phyloP scores from a whole-genome alignment of 2,113 vertebrate genomes.

The Apteryx owenii region DNA sequence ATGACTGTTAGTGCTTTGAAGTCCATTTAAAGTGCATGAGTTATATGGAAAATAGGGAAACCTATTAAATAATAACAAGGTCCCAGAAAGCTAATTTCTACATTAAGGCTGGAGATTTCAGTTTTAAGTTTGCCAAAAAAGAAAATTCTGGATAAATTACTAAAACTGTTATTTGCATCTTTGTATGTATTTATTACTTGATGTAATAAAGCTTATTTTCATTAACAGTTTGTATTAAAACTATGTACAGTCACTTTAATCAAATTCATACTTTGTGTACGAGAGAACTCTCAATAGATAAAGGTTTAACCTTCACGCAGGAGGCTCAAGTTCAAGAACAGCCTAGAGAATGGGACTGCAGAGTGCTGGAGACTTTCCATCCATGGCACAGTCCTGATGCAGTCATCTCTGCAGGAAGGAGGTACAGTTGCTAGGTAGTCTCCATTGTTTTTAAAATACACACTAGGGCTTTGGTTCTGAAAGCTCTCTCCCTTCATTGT shows the following conservation, averaged over 20 bases:
- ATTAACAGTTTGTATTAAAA: constrained; percentile 81
- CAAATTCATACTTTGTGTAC: background rate
- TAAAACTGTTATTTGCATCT: constrained; percentile 93
- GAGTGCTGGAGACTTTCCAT: background rate
- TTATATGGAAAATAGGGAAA: constrained; percentile 82
- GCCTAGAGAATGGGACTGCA: background rate
- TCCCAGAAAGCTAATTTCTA: constrained; percentile 62
- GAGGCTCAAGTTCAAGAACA: background rate
- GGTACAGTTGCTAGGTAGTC: background rate
- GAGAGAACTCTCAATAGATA: background rate
- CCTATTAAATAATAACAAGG: constrained; percentile 58
- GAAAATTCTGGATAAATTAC: constrained; percentile 77
- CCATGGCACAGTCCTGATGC: background rate
- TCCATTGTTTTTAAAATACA: background rate
- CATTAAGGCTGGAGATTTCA: constrained; percentile 72
- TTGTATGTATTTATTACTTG: constrained; percentile 99
- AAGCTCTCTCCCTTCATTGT: background rate
- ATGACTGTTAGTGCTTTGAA: constrained; percentile 81
- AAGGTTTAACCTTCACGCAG: background rate
- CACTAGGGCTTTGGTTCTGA: background rate
- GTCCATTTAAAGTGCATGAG: constrained; percentile 86
- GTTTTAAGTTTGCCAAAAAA: constrained; percentile 73
- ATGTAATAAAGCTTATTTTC: constrained; percentile 99
- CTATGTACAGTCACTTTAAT: constrained; percentile 42
- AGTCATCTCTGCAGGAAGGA: background rate